Evolutionary conservation across 2,888 invertebrate genomes (phyloP), one percentile per base, ranked within the genome.

Genomic region (Osmoderma eremita): DNA sequence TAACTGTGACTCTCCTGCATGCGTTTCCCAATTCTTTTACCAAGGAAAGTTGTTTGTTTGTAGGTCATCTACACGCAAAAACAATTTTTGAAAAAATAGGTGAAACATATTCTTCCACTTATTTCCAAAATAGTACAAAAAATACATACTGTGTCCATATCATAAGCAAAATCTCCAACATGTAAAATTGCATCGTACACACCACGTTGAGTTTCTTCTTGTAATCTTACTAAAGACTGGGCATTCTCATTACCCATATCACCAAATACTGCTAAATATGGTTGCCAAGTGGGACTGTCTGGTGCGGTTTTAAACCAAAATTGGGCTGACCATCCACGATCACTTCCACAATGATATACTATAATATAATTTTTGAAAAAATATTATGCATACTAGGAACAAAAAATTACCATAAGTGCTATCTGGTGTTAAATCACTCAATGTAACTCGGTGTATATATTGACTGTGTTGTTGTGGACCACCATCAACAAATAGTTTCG

Each of bases 161-260:
- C 94, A 82, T 97, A 97, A 0, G 96, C 97, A 83, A 97, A 95
- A 85, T 97, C 97, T 0, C 96, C 96, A 45, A 96, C 93, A 83
- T 97, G 97, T 63, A 97, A 86, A 63, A 95, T 88, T 65, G 93
- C 88, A 85, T 97, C 95, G 81, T 94, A 95, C 79, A 89, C 82
- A 8, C 89, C 91, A 48, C 87, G 84, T 77, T 95, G 91, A 0
- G 92, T 88, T 77, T 97, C 96, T 75, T 91, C 86, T 82, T 96
- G 95, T 5, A 98, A 83, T 70, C 93, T 87, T 0, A 91, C 87
- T 63, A 98, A 84, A 0, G 97, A 94, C 74, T 92, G 91, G 1
- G 96, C 95, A 83, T 97, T 97, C 73, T 89, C 90, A 79, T 92
- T 93, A 30, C 98, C 98, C 91, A 98, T 90, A 80, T 98, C 98